Evolutionary conservation across 2,888 invertebrate species (phyloP), one percentile per base, ranked within the genome.

Genomic region (Eristalis pertinax): DNA sequence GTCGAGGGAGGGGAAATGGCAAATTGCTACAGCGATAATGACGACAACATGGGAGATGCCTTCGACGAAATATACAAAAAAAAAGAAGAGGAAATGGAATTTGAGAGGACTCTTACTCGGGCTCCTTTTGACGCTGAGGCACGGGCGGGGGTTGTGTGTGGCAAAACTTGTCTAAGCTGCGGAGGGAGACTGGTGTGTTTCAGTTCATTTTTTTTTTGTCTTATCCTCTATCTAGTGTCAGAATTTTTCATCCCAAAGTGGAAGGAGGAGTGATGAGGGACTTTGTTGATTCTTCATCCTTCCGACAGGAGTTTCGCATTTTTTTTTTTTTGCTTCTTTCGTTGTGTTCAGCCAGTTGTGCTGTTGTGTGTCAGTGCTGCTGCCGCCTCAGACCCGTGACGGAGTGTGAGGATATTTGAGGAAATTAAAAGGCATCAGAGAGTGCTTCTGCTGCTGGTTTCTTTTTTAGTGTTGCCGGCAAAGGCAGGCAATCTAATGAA

Each of bases 21-120:
- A 73, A 84, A 84, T 76, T 81, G 72, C 76, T 81, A 68, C 74
- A 77, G 73, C 65, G 74, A 82, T 68, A 62, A 65, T 68, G 70
- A 77, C 69, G 63, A 63, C 80, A 76, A 76, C 67, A 74, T 74
- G 64, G 24, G 32, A 70, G 64, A 38, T 74, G 2, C 35, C 62
- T 72, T 19, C 50, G 4, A 50, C 50, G n/a, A 50, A 50, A 50
- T n/a, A 50, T 19, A 19, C 19, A n/a, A 11, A 26, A 26, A 50
- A 50, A 50, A n/a, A 11, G 13, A 26, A 24, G 26, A 75, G 65
- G 63, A 76, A 80, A 76, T 68, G 72, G 32, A 62, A 72, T 69
- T 69, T 62, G 26, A 68, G 22, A 58, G 32, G 43, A 58, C 35
- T 13, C 24, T 41, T 22, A 22, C 22, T 24, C 26, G 26, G 24